Evolutionary conservation across 1,140 invertebrate genomes (phyloP).

Genomic region (Conus betulinus): DNA sequence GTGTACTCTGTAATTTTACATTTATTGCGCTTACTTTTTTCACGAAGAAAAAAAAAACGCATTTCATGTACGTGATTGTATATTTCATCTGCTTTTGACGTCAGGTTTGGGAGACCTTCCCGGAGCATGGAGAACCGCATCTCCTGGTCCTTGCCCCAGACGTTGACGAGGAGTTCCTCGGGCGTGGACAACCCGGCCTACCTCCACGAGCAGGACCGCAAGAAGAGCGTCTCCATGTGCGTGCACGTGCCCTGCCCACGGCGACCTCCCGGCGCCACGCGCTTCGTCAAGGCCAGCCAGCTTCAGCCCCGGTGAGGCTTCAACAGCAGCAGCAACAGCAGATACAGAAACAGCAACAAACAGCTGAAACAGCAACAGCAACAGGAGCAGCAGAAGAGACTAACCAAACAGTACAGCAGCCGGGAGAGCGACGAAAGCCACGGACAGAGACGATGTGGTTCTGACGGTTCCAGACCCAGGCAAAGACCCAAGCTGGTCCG

Average conservation of each 20-base stretch:
- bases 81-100: neutral
- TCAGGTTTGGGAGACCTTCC: constrained; percentile 26
- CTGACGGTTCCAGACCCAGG: constrained; percentile 16
- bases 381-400: neutral
- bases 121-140: constrained; percentile 31
- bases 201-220: constrained; percentile 29
- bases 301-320: constrained; percentile 22
- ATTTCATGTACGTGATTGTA: no score
- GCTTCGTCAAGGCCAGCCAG: constrained; percentile 37
- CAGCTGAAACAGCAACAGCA: constrained; percentile 8
- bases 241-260: neutral
- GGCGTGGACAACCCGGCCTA: constrained; percentile 43
- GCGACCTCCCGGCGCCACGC: neutral
- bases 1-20: no score
- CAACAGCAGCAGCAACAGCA: constrained; percentile 33
- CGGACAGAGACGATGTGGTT: neutral
- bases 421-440: constrained; percentile 17
- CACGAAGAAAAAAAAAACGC: no score
- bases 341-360: constrained; percentile 33
- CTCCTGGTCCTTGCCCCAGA: constrained; percentile 28
- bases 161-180: neutral
- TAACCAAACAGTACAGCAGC: constrained; percentile 17
- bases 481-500: constrained; percentile 29
- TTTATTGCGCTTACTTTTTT: no score
- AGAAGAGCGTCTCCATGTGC: constrained; percentile 38